Evolutionary conservation across 2,113 vertebrate species (phyloP), one percentile per base, ranked within the genome.

Genomic region (Pseudolaguvia tuberculata): DNA sequence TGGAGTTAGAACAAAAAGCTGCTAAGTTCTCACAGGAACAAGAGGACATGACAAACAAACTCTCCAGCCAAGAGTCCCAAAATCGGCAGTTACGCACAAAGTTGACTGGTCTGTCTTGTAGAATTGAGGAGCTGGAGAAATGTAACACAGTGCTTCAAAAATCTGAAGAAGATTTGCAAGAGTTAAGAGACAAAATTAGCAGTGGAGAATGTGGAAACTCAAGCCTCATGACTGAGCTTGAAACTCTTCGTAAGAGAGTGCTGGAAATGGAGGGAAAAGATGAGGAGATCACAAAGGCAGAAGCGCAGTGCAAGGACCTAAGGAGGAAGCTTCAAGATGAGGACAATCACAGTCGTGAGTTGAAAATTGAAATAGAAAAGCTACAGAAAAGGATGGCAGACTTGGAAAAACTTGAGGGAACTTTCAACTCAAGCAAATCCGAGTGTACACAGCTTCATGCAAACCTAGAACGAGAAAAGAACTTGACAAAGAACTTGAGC

Each of bases 201-300:
- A 92, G 90, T 80, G 95, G 95, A 20, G 94, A 97, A 87, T 94
- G 93, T 15, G 94, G 94, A 15, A 93, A 91, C 79, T 94, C 93
- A 15, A 92, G 91, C 53, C 86, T 96, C 31, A 92, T 94, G 93
- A 89, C 94, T 0, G 95, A 99, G 84, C 90, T 98, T 77, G 95
- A 98, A 88, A 96, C 90, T 59, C 91, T 98, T 21, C 89, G 92
- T 20, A 98, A 97, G 81, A 93, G 90, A 0, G 93, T 98, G 17
- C 87, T 97, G 68, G 96, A 99, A 85, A 98, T 98, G 95, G 95
- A 99, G 80, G 95, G 95, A 1, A 97, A 98, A 68, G 96, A 98
- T 5, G 96, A 98, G 76, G 96, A 99, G 88, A 95, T 98, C 78
- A 94, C 88, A 0, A 96, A 96, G 83, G 93, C 93, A 0, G 96